phyloP scores from a whole-genome alignment of 2,113 vertebrate genomes.

The Rhabdornis inornatus region DNA sequence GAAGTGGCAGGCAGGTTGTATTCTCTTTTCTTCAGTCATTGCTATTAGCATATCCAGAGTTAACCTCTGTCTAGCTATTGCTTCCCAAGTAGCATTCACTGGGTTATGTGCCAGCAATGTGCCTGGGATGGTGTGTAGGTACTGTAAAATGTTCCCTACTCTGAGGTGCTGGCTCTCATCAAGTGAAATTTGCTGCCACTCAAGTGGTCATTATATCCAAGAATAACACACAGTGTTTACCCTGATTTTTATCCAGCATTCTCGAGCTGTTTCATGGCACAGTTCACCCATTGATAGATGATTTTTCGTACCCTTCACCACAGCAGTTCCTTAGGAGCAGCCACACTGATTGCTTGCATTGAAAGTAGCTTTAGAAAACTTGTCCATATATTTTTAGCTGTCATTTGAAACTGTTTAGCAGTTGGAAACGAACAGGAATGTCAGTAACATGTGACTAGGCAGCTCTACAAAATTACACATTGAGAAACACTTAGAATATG shows the following conservation, averaged over 20 bases:
- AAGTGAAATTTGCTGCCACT: not conserved
- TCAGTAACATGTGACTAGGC: not conserved
- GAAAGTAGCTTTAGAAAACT: not conserved
- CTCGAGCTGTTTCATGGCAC: not conserved
- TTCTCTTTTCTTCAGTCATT: not conserved
- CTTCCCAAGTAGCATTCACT: not conserved
- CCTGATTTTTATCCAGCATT: not conserved
- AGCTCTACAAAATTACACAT: not conserved
- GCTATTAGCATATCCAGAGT: not conserved
- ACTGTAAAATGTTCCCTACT: not conserved
- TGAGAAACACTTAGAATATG: conserved; percentile 14
- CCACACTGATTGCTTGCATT: not conserved
- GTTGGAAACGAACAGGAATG: not conserved
- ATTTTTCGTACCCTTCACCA: not conserved
- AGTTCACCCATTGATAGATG: not conserved
- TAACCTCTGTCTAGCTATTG: not conserved
- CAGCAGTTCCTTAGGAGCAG: not conserved
- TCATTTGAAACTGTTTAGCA: not conserved
- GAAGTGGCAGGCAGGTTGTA: not conserved
- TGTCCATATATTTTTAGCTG: not conserved
- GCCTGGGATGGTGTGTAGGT: not conserved
- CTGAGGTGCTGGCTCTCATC: not conserved
- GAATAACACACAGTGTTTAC: not conserved
- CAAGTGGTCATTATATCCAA: not conserved
- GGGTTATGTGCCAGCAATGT: not conserved